Base-by-base conservation (phyloP, 2,797 vertebrate species). In the Enoplosus armatus region DNA sequence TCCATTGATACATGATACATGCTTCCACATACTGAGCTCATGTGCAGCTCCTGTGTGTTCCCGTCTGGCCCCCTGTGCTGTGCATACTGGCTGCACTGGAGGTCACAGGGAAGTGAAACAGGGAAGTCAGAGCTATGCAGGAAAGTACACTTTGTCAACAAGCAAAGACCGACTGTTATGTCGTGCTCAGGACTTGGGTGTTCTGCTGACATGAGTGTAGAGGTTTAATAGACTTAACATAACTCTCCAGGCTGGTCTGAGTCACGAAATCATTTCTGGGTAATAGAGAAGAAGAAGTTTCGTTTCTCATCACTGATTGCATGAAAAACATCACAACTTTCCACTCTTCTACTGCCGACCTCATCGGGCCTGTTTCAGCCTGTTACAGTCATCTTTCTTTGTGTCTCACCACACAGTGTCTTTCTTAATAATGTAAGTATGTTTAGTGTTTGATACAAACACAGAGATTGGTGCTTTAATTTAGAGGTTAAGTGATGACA, bases 101-200 rank as follows among this genome's bases (percentile, higher is more conserved):
- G 27, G 24, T 37, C 35, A 62, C 62, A 18, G 3, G 11, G 77
- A 83, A 88, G 48, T 72, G 54, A 84, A 87, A 84, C 37, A 18
- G 2, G 15, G 41, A 84, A 72, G 45, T 80, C 24, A 0, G 24
- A 9, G 0, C 12, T 56, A 7, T 27, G 16, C 12, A 6, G 3
- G 8, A 45, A 59, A 48, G 31, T 35, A 2, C 8, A 54, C 14
- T 11, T 15, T 31, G 33, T 48, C 27, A 72, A 39, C 41, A 60
- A 0, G 5, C 24, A 41, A n/a, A 24, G 3, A 31, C 1, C 2
- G 33, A 11, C 27, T 33, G 24, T n/a, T 15, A 0, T 1, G 3
- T 48, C 0, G 1, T 37, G 48, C 33, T 59, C 35, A 22, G 18
- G 1, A 26, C 8, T 58, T 31, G 8, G 26, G 2, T 11, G 0